These are phyloP conservation scores for Caloenas nicobarica DNA, from an alignment of 2,113 vertebrate species.

Conservation along the genomic window DNA sequence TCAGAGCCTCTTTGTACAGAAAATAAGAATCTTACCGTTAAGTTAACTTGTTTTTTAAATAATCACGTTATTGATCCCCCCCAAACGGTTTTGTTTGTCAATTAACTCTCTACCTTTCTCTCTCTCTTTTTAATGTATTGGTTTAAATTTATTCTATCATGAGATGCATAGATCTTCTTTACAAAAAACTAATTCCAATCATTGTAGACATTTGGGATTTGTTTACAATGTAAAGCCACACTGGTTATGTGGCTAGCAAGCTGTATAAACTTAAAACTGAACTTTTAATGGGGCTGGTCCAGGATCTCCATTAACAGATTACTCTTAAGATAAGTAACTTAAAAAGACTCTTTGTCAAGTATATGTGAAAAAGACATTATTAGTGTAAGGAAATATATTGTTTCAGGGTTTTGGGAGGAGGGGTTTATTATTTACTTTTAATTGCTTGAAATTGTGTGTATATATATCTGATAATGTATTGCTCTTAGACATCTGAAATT, in stretches of 20 bases:
- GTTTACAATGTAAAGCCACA: conserved; percentile 73
- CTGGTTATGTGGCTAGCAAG: conserved; percentile 78
- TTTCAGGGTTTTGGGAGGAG: conserved; percentile 72
- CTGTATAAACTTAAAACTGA: conserved; percentile 79
- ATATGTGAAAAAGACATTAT: conserved; percentile 71
- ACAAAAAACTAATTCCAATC: conserved; percentile 53
- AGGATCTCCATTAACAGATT: conserved; percentile 74
- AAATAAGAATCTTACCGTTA: conserved; percentile 41
- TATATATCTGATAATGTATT: conserved; percentile 81
- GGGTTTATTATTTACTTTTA: conserved; percentile 81
- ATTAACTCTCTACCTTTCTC: conserved; percentile 23
- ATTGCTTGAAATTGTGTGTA: conserved; percentile 78
- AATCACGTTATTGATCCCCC: conserved; percentile 8
- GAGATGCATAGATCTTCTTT: conserved; percentile 51
- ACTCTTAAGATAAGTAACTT: conserved; percentile 78
- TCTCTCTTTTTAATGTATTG: conserved; percentile 43
- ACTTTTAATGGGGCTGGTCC: conserved; percentile 78
- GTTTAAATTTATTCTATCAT: conserved; percentile 54
- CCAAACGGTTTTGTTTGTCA: conserved; percentile 22
- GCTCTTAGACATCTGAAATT: conserved; percentile 78
- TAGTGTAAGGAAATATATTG: conserved; percentile 76
- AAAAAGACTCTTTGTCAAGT: conserved; percentile 75
- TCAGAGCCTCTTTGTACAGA: conserved; percentile 50
- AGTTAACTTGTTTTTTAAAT: conserved; percentile 55
- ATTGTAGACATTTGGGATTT: conserved; percentile 69